Base-by-base conservation (phyloP, 1,140 invertebrate species). In the Drosophila mauritiana region DNA sequence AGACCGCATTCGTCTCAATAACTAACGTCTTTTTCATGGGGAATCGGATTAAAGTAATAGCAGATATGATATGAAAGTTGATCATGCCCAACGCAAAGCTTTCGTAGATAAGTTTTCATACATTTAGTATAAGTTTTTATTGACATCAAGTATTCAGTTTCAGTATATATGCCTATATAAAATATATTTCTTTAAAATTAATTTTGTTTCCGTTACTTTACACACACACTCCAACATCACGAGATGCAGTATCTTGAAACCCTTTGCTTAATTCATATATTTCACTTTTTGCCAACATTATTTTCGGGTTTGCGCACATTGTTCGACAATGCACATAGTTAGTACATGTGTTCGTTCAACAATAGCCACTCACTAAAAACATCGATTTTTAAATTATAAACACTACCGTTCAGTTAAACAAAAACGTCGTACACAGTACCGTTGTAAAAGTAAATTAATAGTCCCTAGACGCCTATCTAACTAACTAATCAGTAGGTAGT, bases 71-170 rank as follows among this genome's bases (percentile, higher is more conserved):
- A 12, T 10, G 3, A 2, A 13, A n/a, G 13, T 40, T 5, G 12
- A 5, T 4, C 6, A 22, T 7, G 12, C 31, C 7, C 12, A 55
- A 61, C n/a, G 22, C 13, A 27, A 27, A 4, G n/a, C 6, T 7
- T 27, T n/a, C 6, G 6, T n/a, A 25, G 13, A 27, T 48, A 27
- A n/a, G 22, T 62, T 53, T 37, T 46, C 51, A 36, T 78, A 83
- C 84, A 88, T 89, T 88, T 88, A 89, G 75, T 77, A 83, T 70
- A 89, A 67, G 75, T 73, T 89, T 85, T 88, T 89, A 89, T 88
- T 89, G 84, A 89, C 83, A 88, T 89, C 83, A 88, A 88, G 74
- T 89, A 78, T 88, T 86, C 72, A 86, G 75, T 88, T 85, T 84
- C 80, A 64, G 46, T 86, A 68, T 77, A 54, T 65, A 76, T 69